Conservation (phyloP, 2,797 vertebrate genomes). For the Anguilla obscura region DNA sequence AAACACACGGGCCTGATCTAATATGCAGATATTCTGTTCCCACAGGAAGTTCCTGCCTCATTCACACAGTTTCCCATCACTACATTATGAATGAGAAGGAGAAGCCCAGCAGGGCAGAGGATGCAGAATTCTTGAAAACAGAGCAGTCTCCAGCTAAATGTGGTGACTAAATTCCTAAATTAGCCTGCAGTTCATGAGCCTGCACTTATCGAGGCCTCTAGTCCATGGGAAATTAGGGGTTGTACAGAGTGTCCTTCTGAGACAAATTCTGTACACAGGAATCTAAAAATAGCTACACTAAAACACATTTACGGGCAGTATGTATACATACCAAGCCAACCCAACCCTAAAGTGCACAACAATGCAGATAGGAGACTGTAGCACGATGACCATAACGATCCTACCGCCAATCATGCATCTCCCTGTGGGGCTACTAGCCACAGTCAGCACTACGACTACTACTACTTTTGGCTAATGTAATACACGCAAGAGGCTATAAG, state of each 20-base stretch:
- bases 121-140: not conserved
- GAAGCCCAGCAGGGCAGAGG: conserved; percentile 5
- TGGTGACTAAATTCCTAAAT: not conserved
- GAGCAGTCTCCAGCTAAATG: not conserved
- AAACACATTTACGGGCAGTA: not conserved
- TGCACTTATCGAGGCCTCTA: not conserved
- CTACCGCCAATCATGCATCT: not conserved
- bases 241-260: not conserved
- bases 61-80: not conserved
- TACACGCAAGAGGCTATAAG: not conserved
- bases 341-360: not conserved
- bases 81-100: conserved; percentile 20
- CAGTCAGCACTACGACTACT: not conserved
- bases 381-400: not conserved
- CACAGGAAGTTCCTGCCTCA: not conserved
- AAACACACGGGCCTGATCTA: not conserved
- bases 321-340: conserved; percentile 2
- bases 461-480: not conserved
- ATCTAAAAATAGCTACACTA: not conserved
- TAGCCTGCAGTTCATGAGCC: not conserved
- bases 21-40: not conserved
- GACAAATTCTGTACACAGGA: not conserved
- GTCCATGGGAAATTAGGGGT: conserved; percentile 12
- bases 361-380: not conserved
- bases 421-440: not conserved